phyloP scores from a whole-genome alignment of 2,888 invertebrate genomes.

The Neoaliturus tenellus region DNA sequence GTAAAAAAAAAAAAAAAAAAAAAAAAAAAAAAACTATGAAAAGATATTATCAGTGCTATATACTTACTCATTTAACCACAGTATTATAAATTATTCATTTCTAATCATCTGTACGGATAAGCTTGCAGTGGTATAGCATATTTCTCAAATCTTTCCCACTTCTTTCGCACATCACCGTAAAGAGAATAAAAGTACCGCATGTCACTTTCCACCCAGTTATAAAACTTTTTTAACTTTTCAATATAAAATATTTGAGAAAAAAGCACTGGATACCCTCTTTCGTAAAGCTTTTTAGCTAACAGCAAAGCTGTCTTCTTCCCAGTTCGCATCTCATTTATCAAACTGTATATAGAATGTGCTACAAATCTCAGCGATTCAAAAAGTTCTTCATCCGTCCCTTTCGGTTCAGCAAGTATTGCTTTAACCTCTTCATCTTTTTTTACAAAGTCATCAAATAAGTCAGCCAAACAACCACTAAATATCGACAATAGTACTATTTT shows the following conservation, averaged over 20 bases:
- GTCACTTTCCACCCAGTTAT: slow-evolving; percentile 38
- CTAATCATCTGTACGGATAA: neutral
- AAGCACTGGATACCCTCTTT: slow-evolving; percentile 15
- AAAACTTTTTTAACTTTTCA: slow-evolving; percentile 20
- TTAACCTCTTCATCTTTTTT: slow-evolving; percentile 32
- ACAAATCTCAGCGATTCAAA: slow-evolving; percentile 38
- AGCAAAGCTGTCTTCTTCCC: slow-evolving; percentile 19
- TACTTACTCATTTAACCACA: too few relatives aligned
- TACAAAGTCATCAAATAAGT: slow-evolving; percentile 1
- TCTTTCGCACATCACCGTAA: slow-evolving; percentile 12
- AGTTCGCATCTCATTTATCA: slow-evolving; percentile 24
- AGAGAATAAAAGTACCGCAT: slow-evolving; percentile 40
- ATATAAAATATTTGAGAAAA: slow-evolving; percentile 29
- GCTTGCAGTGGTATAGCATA: slow-evolving; percentile 22
- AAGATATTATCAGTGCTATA: too few relatives aligned
- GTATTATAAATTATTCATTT: too few relatives aligned
- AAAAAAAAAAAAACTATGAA: too few relatives aligned
- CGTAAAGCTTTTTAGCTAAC: slow-evolving; percentile 1
- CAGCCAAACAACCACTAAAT: neutral
- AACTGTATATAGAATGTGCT: neutral
- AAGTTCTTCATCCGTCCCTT: slow-evolving; percentile 19
- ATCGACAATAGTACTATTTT: neutral
- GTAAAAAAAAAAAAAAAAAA: too few relatives aligned
- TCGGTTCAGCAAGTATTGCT: neutral
- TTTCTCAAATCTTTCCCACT: slow-evolving; percentile 29